These are phyloP conservation scores for Apostichopus japonicus DNA, from an alignment of 35 echinoderm and acorn worm species.

Conservation along the genomic window DNA sequence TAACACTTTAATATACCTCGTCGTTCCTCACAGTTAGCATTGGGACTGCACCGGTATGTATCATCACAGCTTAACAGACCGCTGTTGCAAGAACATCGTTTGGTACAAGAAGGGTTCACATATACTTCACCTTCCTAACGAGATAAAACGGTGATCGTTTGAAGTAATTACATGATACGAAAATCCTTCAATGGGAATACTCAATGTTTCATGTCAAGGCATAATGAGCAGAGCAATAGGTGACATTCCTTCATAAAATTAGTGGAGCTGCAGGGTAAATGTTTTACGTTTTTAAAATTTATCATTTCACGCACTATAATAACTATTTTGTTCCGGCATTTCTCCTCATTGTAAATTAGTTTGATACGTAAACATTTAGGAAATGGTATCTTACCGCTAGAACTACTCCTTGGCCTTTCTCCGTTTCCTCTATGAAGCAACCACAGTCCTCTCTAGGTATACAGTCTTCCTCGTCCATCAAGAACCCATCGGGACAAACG, in stretches of 20 bases:
- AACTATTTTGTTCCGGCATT: too few relatives aligned
- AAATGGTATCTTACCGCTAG: neutral
- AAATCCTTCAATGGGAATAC: too few relatives aligned
- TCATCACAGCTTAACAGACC: neutral
- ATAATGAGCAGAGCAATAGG: too few relatives aligned
- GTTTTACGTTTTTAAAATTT: too few relatives aligned
- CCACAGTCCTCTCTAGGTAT: neutral
- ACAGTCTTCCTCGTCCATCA: neutral
- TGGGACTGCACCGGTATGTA: neutral
- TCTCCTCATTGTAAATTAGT: too few relatives aligned
- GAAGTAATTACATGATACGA: too few relatives aligned
- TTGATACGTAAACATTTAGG: too few relatives aligned
- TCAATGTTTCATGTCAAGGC: too few relatives aligned
- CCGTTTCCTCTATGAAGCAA: neutral
- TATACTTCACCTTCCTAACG: slow-evolving; percentile 2
- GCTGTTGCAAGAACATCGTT: neutral
- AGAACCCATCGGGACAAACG: slow-evolving; percentile 14
- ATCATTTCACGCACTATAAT: too few relatives aligned
- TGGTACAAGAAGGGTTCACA: neutral
- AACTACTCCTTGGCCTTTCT: neutral
- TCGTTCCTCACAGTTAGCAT: neutral
- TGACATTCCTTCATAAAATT: too few relatives aligned
- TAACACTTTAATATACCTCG: neutral
- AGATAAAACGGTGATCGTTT: neutral
- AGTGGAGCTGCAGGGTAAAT: too few relatives aligned